These are phyloP conservation scores for Chrosomus eos DNA, from an alignment of 2,797 vertebrate genomes.

Conservation along the genomic window DNA sequence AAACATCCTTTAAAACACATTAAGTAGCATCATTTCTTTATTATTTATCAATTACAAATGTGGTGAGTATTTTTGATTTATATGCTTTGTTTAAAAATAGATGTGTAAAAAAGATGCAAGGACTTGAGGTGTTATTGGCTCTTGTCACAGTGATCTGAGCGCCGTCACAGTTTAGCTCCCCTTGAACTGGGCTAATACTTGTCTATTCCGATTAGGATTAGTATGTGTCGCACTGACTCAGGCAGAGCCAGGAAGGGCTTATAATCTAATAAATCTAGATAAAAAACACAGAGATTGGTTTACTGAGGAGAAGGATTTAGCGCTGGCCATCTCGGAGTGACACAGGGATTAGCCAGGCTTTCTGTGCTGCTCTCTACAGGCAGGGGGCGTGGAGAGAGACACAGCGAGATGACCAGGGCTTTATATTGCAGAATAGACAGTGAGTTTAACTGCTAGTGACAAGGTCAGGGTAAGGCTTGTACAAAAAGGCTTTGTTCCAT, in stretches of 20 bases:
- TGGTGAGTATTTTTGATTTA: constrained; percentile 40
- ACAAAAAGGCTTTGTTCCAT: constrained; percentile 90
- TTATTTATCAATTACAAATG: neutral
- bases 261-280: constrained; percentile 91
- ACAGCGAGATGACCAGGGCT: constrained; percentile 69
- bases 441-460: constrained; percentile 94
- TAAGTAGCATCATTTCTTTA: constrained; percentile 23
- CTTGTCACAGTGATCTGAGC: constrained; percentile 76
- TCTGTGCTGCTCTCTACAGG: constrained; percentile 75
- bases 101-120: constrained; percentile 48
- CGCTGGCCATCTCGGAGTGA: constrained; percentile 81
- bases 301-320: constrained; percentile 87
- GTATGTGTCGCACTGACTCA: constrained; percentile 79
- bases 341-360: constrained; percentile 85
- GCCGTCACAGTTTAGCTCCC: constrained; percentile 79
- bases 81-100: constrained; percentile 46
- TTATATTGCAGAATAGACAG: constrained; percentile 86
- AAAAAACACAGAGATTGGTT: constrained; percentile 87
- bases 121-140: constrained; percentile 73
- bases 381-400: constrained; percentile 60
- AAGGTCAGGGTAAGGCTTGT: constrained; percentile 91
- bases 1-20: constrained; percentile 49
- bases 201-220: constrained; percentile 92
- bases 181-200: constrained; percentile 85
- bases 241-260: constrained; percentile 76